phyloP scores from a whole-genome alignment of 2,797 vertebrate genomes.

The Mergus octosetaceus region DNA sequence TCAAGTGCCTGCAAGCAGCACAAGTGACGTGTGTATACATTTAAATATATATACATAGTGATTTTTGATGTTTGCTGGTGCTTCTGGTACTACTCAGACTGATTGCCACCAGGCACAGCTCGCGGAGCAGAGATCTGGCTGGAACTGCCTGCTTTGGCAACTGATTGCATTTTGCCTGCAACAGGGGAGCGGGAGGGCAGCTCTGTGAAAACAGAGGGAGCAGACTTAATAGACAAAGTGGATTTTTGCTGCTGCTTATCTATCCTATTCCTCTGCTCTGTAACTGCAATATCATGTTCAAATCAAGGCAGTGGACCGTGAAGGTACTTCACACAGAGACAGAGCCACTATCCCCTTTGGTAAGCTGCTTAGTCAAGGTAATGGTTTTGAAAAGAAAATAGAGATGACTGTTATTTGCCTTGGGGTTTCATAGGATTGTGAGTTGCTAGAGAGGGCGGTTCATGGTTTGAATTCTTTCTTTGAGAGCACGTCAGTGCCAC shows the following conservation, averaged over 20 bases:
- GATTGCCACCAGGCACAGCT: not conserved
- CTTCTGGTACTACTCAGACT: not conserved
- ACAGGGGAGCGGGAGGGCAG: not conserved
- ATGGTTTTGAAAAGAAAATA: slow-evolving; percentile 49
- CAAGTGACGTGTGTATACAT: not conserved
- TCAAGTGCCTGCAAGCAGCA: not conserved
- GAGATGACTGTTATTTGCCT: slow-evolving; percentile 59
- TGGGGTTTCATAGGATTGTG: slow-evolving; percentile 5
- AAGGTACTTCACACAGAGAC: not conserved
- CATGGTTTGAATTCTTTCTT: not conserved
- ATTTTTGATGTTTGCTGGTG: not conserved
- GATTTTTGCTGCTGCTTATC: not conserved
- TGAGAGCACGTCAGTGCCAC: not conserved
- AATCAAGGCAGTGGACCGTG: slow-evolving; percentile 45
- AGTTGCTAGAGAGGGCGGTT: slow-evolving; percentile 11
- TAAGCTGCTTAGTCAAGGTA: slow-evolving; percentile 61
- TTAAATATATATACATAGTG: no score
- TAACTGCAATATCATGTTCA: slow-evolving; percentile 27
- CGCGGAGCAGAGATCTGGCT: not conserved
- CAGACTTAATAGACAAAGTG: not conserved
- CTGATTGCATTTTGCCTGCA: not conserved
- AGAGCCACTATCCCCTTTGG: slow-evolving; percentile 4
- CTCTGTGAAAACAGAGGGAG: not conserved
- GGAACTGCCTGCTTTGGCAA: not conserved
- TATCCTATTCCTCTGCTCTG: not conserved